Evolutionary conservation across 1,140 invertebrate species (phyloP).

Genomic region (Ridgeia piscesae): DNA sequence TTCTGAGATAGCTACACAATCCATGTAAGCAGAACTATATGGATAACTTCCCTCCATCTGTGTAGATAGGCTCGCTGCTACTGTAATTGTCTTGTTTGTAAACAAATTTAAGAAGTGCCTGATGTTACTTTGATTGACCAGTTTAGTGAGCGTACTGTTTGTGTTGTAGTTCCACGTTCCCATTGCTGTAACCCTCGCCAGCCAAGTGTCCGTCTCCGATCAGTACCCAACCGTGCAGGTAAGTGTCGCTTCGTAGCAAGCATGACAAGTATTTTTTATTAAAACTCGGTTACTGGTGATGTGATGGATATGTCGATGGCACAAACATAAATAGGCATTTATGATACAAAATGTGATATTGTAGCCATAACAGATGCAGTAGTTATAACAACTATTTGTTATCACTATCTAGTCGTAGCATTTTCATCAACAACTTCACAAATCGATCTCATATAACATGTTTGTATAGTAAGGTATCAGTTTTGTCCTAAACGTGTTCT

Average conservation of each 20-base stretch:
- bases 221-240: constrained; percentile 71
- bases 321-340: too few species aligned
- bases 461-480: too few species aligned
- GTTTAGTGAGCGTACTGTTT: background rate
- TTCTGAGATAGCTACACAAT: background rate
- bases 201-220: constrained; percentile 70
- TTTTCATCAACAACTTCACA: too few species aligned
- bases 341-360: too few species aligned
- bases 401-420: too few species aligned
- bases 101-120: background rate
- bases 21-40: background rate
- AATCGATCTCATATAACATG: too few species aligned
- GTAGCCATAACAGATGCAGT: too few species aligned
- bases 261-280: background rate
- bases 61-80: background rate
- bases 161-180: constrained; percentile 66
- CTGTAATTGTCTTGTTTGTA: background rate
- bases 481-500: too few species aligned
- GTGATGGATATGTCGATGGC: too few species aligned
- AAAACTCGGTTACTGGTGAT: too few species aligned
- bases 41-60: background rate
- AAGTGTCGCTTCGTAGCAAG: constrained; percentile 13
- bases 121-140: background rate
- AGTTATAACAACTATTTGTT: too few species aligned
- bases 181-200: constrained; percentile 76